Base-by-base conservation (phyloP, 2,797 vertebrate genomes). In the Erethizon dorsatum region DNA sequence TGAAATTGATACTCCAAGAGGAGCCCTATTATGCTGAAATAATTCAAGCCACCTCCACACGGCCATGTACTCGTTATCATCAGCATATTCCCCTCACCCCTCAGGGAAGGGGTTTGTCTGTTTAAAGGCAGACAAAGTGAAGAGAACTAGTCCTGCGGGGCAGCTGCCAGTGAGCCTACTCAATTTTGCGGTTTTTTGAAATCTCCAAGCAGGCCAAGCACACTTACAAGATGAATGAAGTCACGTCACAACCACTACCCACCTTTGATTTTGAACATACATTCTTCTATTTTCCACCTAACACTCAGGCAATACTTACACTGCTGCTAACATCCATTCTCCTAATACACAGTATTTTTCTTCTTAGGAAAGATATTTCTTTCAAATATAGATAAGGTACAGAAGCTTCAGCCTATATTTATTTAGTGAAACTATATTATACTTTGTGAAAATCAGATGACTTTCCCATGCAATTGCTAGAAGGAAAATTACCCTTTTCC, bases 401-500 rank as follows among this genome's bases (percentile, higher is more conserved):
- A 54, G 93, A 91, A 79, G 77, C 78, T 87, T 75, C 67, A 28
- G 73, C 87, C 92, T 77, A 26, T 83, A 97, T 90, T 88, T 96
- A 96, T 65, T 96, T 86, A 98, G 93, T 63, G 73, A 96, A 93
- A 93, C 77, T 67, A 56, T 75, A 89, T 77, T 86, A 84, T 54
- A 95, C 82, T 93, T 93, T 75, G 73, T 37, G 61, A 94, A 95
- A 97, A 94, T 88, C 94, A 88, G 91, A 90, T 59, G 87, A 24
- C 89, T 97, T 93, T 96, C 88, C 89, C 75, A 45, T 20, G 47
- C 45, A 78, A 94, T 97, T 96, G 98, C 97, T 90, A 96, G 95
- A 73, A 97, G 84, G 94, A 96, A 98, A 98, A 98, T 98, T 97
- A 97, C 97, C 96, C 97, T 98, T 97, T 95, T 83, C 92, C 92